Base-by-base conservation (phyloP, 1,140 invertebrate species). In the Drosophila pseudoananassae region DNA sequence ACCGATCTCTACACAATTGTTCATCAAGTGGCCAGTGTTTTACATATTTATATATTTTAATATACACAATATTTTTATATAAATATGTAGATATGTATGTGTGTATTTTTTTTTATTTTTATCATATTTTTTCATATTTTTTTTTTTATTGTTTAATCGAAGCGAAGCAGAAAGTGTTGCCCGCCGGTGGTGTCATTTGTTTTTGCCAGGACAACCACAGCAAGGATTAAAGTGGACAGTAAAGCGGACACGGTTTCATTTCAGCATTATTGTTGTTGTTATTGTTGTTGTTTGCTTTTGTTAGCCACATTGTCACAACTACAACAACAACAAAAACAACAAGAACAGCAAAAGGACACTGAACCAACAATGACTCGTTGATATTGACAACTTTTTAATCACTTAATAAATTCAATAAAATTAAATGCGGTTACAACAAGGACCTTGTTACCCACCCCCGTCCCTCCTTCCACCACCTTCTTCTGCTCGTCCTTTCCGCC, bases 331-430 rank as follows among this genome's bases (percentile, higher is more conserved):
- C 66, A 64, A 69, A 46, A 12, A 14, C 15, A 23, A 33, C 40
- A 56, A 33, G 31, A 70, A 54, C 49, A 56, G 6, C 50, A 47
- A 9, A 43, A 43, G 40, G 40, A 43, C 40, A 43, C 49, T 20
- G 49, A 40, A 17, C 27, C 12, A 69, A 77, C 71, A 68, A 68
- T 60, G 75, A 79, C 54, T 64, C 81, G 77, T 78, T 90, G 84
- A 81, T 88, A 90, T 90, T 85, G 89, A 90, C 89, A 90, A 90
- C 89, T 82, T 91, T 90, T 91, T 91, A 91, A 91, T 91, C 89
- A 91, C 89, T 91, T 91, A 91, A 91, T 91, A 87, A 91, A 91
- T 91, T 90, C 84, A 91, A 91, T 91, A 85, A 91, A 91, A 91
- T 91, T 91, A 90, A 91, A 90, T 91, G 89, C 81, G 89, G 89